Conservation (phyloP, 2,797 vertebrate genomes). For the Rhodeus uyekii region DNA sequence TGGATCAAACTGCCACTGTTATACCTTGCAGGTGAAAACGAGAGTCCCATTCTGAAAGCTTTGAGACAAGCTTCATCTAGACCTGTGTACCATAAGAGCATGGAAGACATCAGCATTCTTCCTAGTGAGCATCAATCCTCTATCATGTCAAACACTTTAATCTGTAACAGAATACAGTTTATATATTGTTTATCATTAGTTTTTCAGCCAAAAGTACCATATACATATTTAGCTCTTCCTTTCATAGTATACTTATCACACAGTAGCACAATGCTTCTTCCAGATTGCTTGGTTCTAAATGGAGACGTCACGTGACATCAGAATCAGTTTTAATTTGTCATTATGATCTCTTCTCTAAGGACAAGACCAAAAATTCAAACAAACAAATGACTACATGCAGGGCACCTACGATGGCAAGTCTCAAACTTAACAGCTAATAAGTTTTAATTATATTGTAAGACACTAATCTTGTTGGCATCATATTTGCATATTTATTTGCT, state of each 20-base stretch:
- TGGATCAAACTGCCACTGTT: background rate
- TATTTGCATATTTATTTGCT: background rate
- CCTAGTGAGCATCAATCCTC: slow-evolving; percentile 83
- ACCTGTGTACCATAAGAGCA: slow-evolving; percentile 87
- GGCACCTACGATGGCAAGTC: slow-evolving; percentile 83
- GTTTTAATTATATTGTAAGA: background rate
- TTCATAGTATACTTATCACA: slow-evolving; percentile 7
- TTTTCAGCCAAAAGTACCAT: background rate
- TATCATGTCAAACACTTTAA: slow-evolving; percentile 31
- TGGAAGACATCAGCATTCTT: slow-evolving; percentile 86
- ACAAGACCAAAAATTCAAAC: slow-evolving; percentile 81
- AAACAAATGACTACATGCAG: slow-evolving; percentile 76
- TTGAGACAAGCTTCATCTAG: slow-evolving; percentile 83
- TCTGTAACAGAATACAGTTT: background rate
- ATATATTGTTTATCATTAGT: background rate
- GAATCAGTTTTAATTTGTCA: slow-evolving; percentile 1
- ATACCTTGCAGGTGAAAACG: slow-evolving; percentile 79
- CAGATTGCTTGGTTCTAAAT: slow-evolving; percentile 38
- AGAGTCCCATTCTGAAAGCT: slow-evolving; percentile 82
- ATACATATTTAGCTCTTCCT: background rate
- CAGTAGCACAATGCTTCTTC: slow-evolving; percentile 18
- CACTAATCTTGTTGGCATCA: slow-evolving; percentile 22
- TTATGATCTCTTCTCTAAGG: slow-evolving; percentile 66
- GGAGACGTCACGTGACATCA: slow-evolving; percentile 27
- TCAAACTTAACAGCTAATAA: background rate